phyloP scores from a whole-genome alignment of 2,797 vertebrate genomes.

The Sibirionetta formosa region DNA sequence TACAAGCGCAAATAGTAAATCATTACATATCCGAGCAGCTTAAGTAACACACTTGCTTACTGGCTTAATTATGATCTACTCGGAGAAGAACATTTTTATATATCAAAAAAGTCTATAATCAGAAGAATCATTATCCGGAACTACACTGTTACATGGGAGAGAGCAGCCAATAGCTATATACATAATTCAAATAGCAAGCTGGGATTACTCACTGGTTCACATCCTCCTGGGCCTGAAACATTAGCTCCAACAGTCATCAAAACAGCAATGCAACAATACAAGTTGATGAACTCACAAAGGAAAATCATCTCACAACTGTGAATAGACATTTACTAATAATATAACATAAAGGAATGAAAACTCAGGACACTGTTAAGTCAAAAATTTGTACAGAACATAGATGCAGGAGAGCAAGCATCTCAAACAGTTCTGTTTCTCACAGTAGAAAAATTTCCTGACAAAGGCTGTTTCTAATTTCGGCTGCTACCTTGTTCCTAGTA shows the following conservation, averaged over 20 bases:
- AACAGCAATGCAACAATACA: constrained; percentile 39
- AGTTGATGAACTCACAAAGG: constrained; percentile 62
- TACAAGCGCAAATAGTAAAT: constrained; percentile 37
- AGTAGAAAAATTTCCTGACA: neutral
- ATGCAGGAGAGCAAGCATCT: neutral
- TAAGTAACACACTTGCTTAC: constrained; percentile 24
- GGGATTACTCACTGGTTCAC: constrained; percentile 64
- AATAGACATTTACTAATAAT: constrained; percentile 58
- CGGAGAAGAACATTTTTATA: constrained; percentile 26
- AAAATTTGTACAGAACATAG: neutral
- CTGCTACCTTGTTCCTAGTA: neutral
- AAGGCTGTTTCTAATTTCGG: neutral
- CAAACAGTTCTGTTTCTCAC: neutral
- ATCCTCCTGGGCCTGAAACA: constrained; percentile 54
- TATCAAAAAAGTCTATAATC: constrained; percentile 52
- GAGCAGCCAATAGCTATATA: constrained; percentile 28
- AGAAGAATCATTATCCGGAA: constrained; percentile 40
- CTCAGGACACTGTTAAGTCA: constrained; percentile 14
- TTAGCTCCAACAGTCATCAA: constrained; percentile 17
- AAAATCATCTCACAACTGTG: constrained; percentile 51
- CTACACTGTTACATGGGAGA: constrained; percentile 31
- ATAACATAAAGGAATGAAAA: constrained; percentile 35
- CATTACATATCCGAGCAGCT: neutral
- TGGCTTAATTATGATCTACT: constrained; percentile 46
- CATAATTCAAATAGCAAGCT: constrained; percentile 49